Conservation (phyloP, 2,888 invertebrate genomes). For the Eupsilia transversa region DNA sequence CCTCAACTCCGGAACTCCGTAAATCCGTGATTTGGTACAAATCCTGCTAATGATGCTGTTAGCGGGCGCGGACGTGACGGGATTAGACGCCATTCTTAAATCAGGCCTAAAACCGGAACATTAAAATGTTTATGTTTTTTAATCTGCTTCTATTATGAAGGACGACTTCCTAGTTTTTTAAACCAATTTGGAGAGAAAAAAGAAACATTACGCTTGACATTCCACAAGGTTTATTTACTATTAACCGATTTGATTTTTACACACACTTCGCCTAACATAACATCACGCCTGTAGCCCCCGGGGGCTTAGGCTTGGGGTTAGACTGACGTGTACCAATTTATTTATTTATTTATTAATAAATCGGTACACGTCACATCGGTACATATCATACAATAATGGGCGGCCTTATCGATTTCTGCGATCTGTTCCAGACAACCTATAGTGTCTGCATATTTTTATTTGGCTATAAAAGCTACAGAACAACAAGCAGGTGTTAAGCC, state of each 20-base stretch:
- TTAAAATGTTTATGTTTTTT: conserved; percentile 42
- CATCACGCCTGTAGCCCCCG: too few species aligned
- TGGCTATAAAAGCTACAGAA: background rate
- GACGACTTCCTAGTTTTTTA: background rate
- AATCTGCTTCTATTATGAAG: conserved; percentile 12
- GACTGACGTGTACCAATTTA: too few species aligned
- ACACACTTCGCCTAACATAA: background rate
- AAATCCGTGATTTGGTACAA: conserved; percentile 57
- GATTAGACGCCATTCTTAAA: conserved; percentile 52
- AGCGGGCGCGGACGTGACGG: conserved; percentile 49
- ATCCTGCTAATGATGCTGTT: conserved; percentile 61
- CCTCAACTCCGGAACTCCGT: conserved; percentile 34
- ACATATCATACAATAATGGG: too few species aligned
- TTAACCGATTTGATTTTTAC: background rate
- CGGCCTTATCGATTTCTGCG: too few species aligned
- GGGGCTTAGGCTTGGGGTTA: background rate
- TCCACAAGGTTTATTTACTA: background rate
- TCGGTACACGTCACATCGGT: too few species aligned
- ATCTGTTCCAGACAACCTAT: too few species aligned
- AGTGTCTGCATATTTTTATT: background rate
- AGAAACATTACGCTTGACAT: background rate
- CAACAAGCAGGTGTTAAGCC: background rate
- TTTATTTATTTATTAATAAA: too few species aligned
- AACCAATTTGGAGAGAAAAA: background rate
- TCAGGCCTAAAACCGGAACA: conserved; percentile 23